Conservation (phyloP, 2,888 invertebrate genomes). For the Agriopis marginaria region DNA sequence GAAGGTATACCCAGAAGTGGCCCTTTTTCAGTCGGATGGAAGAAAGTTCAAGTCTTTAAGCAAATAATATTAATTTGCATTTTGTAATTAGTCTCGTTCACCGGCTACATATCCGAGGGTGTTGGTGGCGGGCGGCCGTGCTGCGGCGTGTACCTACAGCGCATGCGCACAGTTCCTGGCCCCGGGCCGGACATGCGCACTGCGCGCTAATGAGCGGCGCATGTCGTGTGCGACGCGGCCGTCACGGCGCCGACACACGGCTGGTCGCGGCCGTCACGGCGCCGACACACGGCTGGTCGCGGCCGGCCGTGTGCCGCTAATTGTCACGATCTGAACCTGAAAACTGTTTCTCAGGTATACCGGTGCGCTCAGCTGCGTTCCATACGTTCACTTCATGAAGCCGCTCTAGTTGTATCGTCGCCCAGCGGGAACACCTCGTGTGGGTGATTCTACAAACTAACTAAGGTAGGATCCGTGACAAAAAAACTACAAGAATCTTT, state of each 20-base stretch:
- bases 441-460: no score
- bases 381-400: background rate
- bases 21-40: no score
- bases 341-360: background rate
- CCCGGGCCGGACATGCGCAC: conserved; percentile 18
- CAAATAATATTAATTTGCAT: no score
- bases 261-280: conserved; percentile 35
- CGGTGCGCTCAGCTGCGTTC: conserved; percentile 19
- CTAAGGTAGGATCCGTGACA: no score
- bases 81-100: no score
- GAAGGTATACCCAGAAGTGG: no score
- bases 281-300: conserved; percentile 28
- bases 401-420: no score
- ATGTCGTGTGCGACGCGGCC: conserved; percentile 26
- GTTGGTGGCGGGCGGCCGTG: background rate
- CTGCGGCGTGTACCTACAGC: background rate
- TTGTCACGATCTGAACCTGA: conserved; percentile 50
- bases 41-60: no score
- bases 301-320: conserved; percentile 41
- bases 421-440: no score
- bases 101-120: background rate
- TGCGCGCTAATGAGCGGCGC: conserved; percentile 42
- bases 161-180: background rate
- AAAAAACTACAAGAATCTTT: no score
- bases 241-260: conserved; percentile 38